A percentile compares a stretch with the other conserved stretches of the same genome.
Evolutionary conservation across 1,140 invertebrate species (phyloP).

Genomic region (Aphaenogaster rudis): DNA sequence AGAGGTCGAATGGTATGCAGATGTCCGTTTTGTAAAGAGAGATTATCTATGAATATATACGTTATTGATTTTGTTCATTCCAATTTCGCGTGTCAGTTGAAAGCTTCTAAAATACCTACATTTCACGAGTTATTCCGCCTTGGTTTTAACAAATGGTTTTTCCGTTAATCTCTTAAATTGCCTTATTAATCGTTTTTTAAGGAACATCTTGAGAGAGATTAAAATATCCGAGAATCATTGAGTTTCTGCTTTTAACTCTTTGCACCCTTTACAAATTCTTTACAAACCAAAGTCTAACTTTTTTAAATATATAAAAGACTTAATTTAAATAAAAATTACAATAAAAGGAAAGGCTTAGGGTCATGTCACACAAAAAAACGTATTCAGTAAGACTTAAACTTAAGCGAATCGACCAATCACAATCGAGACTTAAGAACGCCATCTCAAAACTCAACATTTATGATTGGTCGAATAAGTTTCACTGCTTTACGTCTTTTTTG

Average conservation of each 20-base stretch:
- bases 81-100: conserved; percentile 31
- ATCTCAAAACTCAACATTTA: too few relatives aligned
- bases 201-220: background rate
- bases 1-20: background rate
- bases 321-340: background rate
- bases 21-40: conserved; percentile 24
- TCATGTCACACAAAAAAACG: too few relatives aligned
- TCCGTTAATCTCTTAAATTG: background rate
- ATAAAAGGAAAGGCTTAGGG: too few relatives aligned
- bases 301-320: background rate
- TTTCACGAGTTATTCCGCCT: background rate
- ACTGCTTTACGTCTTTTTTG: too few relatives aligned
- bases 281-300: background rate
- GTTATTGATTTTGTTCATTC: conserved; percentile 27
- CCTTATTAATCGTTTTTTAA: background rate
- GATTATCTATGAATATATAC: conserved; percentile 30
- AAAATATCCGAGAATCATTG: background rate
- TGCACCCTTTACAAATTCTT: background rate
- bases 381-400: too few relatives aligned
- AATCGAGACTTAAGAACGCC: too few relatives aligned
- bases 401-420: too few relatives aligned
- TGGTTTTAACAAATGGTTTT: background rate
- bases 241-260: background rate
- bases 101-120: conserved; percentile 8
- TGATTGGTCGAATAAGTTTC: too few relatives aligned